Evolutionary conservation across 2,797 vertebrate species (phyloP), one percentile per base, ranked within the genome.

Genomic region (Valencia hispanica): DNA sequence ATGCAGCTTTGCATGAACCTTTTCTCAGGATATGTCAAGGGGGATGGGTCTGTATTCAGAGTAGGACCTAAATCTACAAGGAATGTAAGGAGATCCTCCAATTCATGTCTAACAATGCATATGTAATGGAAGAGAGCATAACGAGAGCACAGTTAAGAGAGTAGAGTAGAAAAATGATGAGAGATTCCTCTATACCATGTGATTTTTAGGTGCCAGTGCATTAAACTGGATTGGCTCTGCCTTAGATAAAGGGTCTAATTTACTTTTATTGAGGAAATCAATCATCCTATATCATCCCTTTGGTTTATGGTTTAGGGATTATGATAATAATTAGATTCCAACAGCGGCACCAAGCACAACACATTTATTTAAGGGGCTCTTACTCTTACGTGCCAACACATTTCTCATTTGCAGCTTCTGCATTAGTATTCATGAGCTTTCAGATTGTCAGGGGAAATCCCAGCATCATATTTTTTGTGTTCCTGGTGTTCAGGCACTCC

Each of bases 401-500:
- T 78, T 76, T 77, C 32, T 73, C 39, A 73, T 77, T 77, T 39
- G 39, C 68, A 22, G 6, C 27, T 69, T 81, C 75, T 61, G 45
- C 50, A 66, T 50, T 22, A 39, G 27, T 20, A 12, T 72, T 73
- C 55, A 70, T 45, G 39, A 61, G 34, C 48, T 70, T 50, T 83
- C 48, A 70, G 61, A 41, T 74, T 66, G 55, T 66, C 73, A 47
- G 32, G 45, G 81, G 36, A 87, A 71, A 78, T 72, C 50, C 32
- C 79, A 59, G 45, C 70, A 20, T 10, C 77, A 15, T 84, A 27
- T 77, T 84, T 86, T 71, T 66, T 84, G 70, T 81, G 57, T 79
- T 68, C 15, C 87, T 70, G 84, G 55, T 93, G 65, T 81, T 68
- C 89, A 99, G 98, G 97, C 97, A 70, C 96, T 99, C 89, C 90